A percentile compares a stretch with the other conserved stretches of the same genome.
These are phyloP conservation scores for Lutjanus argentimaculatus DNA, from an alignment of 2,797 vertebrate species.

Conservation along the genomic window DNA sequence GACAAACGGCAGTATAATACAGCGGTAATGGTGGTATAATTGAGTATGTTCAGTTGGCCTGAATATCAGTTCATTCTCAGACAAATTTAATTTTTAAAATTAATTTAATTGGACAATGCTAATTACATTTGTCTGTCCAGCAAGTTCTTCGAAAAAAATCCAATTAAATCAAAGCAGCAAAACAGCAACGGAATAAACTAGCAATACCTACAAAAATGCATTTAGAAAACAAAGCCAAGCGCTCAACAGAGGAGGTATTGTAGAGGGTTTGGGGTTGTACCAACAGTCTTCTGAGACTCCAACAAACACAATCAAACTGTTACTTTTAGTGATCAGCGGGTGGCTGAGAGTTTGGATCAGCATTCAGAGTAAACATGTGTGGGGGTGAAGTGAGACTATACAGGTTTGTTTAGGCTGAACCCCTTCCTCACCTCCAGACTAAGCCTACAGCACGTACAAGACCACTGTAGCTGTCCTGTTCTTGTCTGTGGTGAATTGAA, in stretches of 20 bases:
- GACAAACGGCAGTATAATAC: no score
- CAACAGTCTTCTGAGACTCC: conserved; percentile 64
- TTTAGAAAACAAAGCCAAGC: conserved; percentile 61
- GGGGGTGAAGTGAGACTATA: conserved; percentile 33
- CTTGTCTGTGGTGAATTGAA: conserved; percentile 52
- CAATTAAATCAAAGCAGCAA: conserved; percentile 65
- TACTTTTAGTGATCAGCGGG: conserved; percentile 73
- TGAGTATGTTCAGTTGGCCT: conserved; percentile 33
- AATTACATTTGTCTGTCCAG: conserved; percentile 57
- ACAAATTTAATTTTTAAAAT: conserved; percentile 62
- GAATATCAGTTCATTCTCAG: conserved; percentile 63
- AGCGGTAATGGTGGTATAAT: conserved; percentile 31
- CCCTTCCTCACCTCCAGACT: conserved; percentile 63
- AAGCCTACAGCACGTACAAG: conserved; percentile 52
- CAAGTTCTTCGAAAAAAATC: conserved; percentile 27
- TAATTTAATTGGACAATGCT: conserved; percentile 45
- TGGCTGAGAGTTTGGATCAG: conserved; percentile 67
- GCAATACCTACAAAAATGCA: conserved; percentile 61
- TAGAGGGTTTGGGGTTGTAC: conserved; percentile 68
- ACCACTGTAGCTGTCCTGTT: conserved; percentile 51
- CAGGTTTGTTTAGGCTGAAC: conserved; percentile 72
- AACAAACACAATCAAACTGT: conserved; percentile 69
- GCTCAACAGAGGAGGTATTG: conserved; percentile 73
- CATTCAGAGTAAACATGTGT: conserved; percentile 68
- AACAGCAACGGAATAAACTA: conserved; percentile 62